Evolutionary conservation across 2,888 invertebrate species (phyloP).

Genomic region (Drosophila bunnanda): DNA sequence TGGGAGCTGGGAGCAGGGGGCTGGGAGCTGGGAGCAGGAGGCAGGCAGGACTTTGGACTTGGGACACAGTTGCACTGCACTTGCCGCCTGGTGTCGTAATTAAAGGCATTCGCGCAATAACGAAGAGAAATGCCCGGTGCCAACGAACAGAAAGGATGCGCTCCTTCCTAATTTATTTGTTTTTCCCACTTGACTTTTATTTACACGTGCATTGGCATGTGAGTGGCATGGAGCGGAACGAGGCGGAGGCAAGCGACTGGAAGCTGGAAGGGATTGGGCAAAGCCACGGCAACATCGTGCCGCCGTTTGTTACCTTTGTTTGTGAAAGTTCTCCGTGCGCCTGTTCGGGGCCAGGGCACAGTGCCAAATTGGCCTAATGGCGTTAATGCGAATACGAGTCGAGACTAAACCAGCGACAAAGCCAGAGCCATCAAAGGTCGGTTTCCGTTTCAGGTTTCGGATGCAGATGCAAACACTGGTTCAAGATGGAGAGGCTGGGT

Average conservation of each 20-base stretch:
- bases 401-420: constrained; percentile 58
- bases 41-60: constrained; percentile 2
- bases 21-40: not conserved
- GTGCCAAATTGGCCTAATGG: constrained; percentile 81
- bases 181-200: constrained; percentile 73
- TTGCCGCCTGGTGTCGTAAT: constrained; percentile 63
- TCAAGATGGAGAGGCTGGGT: constrained; percentile 46
- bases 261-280: not conserved
- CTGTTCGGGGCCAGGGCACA: constrained; percentile 59
- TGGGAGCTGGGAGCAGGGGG: not conserved
- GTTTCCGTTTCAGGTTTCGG: constrained; percentile 33
- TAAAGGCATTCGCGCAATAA: constrained; percentile 71
- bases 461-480: constrained; percentile 41
- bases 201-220: constrained; percentile 79
- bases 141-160: constrained; percentile 43
- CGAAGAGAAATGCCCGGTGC: constrained; percentile 73
- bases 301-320: constrained; percentile 67
- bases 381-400: constrained; percentile 81
- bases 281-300: constrained; percentile 14
- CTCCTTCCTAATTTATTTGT: constrained; percentile 58
- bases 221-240: constrained; percentile 29
- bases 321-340: constrained; percentile 56
- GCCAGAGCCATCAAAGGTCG: constrained; percentile 46
- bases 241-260: not conserved
- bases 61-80: constrained; percentile 49